Conservation (phyloP, 1,140 invertebrate genomes). For the Zaprionus ornatus region DNA sequence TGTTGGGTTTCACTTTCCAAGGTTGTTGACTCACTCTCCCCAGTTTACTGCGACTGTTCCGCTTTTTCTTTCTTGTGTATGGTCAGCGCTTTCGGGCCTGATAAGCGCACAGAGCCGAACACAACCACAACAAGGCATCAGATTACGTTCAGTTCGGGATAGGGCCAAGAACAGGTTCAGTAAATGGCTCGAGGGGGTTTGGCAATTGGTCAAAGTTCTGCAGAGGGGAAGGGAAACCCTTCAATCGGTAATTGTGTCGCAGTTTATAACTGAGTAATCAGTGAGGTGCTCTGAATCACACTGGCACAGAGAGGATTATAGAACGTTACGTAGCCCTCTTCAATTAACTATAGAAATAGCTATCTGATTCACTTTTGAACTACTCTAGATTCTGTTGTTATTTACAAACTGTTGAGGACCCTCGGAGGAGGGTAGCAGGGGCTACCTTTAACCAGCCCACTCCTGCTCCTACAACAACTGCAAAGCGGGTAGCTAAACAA, state of each 20-base stretch:
- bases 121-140: conserved; percentile 50
- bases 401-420: not conserved
- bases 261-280: no score
- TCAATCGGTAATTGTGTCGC: no score
- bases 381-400: not conserved
- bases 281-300: not conserved
- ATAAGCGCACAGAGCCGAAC: conserved; percentile 12
- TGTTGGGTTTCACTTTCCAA: conserved; percentile 67
- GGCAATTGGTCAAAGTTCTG: not conserved
- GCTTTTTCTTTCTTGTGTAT: conserved; percentile 35
- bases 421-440: not conserved
- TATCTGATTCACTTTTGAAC: not conserved
- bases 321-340: not conserved
- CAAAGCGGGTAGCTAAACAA: conserved; percentile 1
- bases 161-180: not conserved
- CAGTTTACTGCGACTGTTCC: not conserved
- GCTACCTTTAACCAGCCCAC: no score
- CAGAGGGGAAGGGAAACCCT: not conserved
- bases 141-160: conserved; percentile 28
- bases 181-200: not conserved
- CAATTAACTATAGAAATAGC: not conserved
- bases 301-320: not conserved
- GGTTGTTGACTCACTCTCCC: conserved; percentile 66
- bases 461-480: not conserved
- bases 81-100: conserved; percentile 53